Evolutionary conservation across 2,888 invertebrate species (phyloP).

Genomic region (Hetaerina titia): DNA sequence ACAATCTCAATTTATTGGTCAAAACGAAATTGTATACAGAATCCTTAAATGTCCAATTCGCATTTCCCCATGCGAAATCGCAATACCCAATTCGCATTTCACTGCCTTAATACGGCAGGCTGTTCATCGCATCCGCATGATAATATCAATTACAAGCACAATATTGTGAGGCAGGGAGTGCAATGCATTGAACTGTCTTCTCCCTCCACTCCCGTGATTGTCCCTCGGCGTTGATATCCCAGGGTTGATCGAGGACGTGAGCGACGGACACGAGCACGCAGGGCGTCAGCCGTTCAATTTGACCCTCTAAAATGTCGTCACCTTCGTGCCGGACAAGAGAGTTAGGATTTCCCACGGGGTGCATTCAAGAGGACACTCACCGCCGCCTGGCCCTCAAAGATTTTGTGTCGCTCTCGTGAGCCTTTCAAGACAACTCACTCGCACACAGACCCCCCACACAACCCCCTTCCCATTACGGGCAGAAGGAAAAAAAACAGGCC

Average conservation of each 20-base stretch:
- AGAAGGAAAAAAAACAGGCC: not conserved
- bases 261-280: not conserved
- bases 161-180: not conserved
- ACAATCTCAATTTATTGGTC: no score
- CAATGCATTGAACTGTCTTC: not conserved
- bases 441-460: not conserved
- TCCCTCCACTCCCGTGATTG: not conserved
- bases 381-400: not conserved
- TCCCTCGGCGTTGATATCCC: not conserved
- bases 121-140: not conserved
- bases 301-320: not conserved
- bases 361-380: not conserved
- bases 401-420: not conserved
- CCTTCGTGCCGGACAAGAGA: not conserved
- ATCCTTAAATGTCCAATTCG: no score
- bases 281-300: not conserved
- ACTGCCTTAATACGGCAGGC: not conserved
- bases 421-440: not conserved
- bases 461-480: not conserved
- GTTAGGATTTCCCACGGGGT: conserved; percentile 16
- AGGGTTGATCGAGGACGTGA: not conserved
- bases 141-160: not conserved
- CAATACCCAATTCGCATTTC: no score
- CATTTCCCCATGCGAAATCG: no score
- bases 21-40: no score